Evolutionary conservation across 92 coral and sea anemone species (phyloP), one percentile per base, ranked within the genome.

Genomic region (Porites evermanni): DNA sequence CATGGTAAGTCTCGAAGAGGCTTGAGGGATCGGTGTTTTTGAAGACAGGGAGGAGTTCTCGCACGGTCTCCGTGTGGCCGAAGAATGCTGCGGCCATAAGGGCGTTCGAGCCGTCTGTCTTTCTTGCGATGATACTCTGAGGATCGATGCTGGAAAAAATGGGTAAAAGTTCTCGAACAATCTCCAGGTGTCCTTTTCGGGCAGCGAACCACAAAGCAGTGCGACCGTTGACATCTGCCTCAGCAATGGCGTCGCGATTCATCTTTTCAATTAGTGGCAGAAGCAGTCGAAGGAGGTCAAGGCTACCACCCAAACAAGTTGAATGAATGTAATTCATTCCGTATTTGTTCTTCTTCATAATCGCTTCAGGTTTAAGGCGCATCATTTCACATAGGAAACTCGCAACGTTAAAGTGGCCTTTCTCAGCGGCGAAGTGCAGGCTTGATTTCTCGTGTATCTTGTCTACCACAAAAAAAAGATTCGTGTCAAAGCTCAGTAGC

Each of bases 151-250:
- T 66, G 16, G 70, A 66, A 66, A 66, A 66, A 66, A 66, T 8
- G 16, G 70, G 70, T 66, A 66, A 66, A 66, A 66, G 70, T 66
- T 66, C 70, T 66, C 20, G 70, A 18, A 66, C 70, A 66, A 66
- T 66, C 4, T 66, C 70, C 70, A 66, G 70, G 70, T 66, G 70
- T 66, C 70, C 70, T 66, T 66, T 17, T 66, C 70, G 70, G 20
- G 70, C 70, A 66, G 70, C 70, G 70, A 66, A 66, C 70, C 70
- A 66, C 70, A 66, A 66, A 66, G 70, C 70, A 66, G 70, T 66
- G 70, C 70, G 70, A 19, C 70, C 70, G 70, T 66, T 66, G 20
- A 12, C 20, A 66, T 66, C 70, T 66, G 70, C 16, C 70, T 66
- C 70, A 20, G 24, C 70, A 66, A 66, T 66, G 70, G 70, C 70